Base-by-base conservation (phyloP, 2,888 invertebrate genomes). In the Cephus spinipes region DNA sequence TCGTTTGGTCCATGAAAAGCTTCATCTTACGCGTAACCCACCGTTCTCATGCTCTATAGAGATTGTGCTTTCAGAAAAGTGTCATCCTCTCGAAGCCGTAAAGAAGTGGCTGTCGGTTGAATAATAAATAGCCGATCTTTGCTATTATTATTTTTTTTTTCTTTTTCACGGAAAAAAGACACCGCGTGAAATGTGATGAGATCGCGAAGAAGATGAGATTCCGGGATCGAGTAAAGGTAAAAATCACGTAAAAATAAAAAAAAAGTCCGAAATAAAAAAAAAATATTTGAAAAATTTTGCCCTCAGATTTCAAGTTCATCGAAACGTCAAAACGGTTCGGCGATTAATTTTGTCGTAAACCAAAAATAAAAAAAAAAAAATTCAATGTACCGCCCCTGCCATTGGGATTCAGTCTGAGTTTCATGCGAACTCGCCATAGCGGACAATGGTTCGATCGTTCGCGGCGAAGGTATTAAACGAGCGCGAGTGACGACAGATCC, bases 361-460 rank as follows among this genome's bases (percentile, higher is more conserved):
- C 12, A 35, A 35, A 35, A 30, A 30, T n/a, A n/a, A n/a, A n/a
- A n/a, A 32, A 32, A 32, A 32, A 35, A 35, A 12, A 35, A 35
- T 12, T 12, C 3, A 12, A 35, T 35, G 35, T 35, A 2, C 2
- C 9, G 40, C 2, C 23, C 2, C 2, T 11, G 71, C 2, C 0
- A 69, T 74, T 73, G 78, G 69, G 23, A 68, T 30, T 23, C 40
- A 75, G 76, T 74, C 76, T 75, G 74, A 79, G 77, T 79, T 79
- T 73, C 76, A 74, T 73, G 81, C 76, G 77, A 79, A 81, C 74
- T 77, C 36, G 79, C 77, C 77, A n/a, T 69, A 80, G 76, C 77
- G 71, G 74, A 79, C 76, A 77, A 73, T 55, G 75, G 36, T 76
- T 81, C 75, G 76, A 79, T 79, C 81, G 77, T 76, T 80, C 69